Percentiles rank a stretch among this genome's conserved stretches.
phyloP scores from a whole-genome alignment of 2,888 invertebrate species.

The Clivina fossor region DNA sequence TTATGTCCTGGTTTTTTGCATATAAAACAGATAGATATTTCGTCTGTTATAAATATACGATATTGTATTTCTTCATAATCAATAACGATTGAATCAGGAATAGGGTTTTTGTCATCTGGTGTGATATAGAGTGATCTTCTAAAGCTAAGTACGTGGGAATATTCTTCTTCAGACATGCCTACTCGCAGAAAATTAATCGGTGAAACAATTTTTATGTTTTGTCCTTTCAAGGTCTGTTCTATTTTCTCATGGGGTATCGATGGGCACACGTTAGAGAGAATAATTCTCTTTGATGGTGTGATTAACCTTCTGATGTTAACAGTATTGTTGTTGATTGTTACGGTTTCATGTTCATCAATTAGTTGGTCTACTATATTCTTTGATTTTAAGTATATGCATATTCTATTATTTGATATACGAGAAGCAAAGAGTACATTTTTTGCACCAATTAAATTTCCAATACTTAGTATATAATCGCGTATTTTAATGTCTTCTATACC shows the following conservation, averaged over 20 bases:
- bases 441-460: constrained; percentile 18
- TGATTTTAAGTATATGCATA: constrained; percentile 18
- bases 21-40: background rate
- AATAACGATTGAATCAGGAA: background rate
- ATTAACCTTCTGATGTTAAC: constrained; percentile 19
- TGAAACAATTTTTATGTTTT: constrained; percentile 1
- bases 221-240: constrained; percentile 3
- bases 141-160: constrained; percentile 8
- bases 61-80: background rate
- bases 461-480: constrained; percentile 5
- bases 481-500: background rate
- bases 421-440: constrained; percentile 27
- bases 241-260: constrained; percentile 12
- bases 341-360: constrained; percentile 5
- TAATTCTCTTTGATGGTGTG: constrained; percentile 17
- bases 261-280: constrained; percentile 23
- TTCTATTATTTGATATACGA: constrained; percentile 20
- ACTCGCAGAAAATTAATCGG: constrained; percentile 6
- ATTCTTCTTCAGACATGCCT: constrained; percentile 11
- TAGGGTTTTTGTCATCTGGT: background rate
- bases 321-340: constrained; percentile 4
- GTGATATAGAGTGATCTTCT: constrained; percentile 3
- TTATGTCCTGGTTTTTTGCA: constrained; percentile 1
- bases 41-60: constrained; percentile 5
- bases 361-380: constrained; percentile 22